Percentiles rank a stretch among this genome's conserved stretches.
Conservation (phyloP, 2,797 vertebrate genomes). For the Limnodromus scolopaceus region DNA sequence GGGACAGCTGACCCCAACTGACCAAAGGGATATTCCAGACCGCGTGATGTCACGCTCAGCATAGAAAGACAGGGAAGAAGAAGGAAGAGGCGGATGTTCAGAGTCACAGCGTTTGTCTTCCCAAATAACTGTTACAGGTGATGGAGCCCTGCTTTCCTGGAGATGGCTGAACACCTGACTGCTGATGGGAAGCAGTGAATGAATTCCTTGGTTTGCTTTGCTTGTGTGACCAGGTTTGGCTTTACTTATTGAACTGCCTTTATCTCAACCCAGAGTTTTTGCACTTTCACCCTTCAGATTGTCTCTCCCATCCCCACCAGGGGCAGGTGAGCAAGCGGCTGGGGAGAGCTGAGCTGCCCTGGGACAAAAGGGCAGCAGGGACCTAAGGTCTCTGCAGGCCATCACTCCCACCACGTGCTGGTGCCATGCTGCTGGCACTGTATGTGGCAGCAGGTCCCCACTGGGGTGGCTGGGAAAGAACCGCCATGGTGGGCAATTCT, state of each 20-base stretch:
- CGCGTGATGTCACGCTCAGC: not conserved
- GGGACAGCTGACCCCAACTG: not conserved
- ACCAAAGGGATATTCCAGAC: not conserved
- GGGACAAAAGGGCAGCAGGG: not conserved
- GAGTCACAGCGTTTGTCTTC: not conserved
- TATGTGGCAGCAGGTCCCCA: not conserved
- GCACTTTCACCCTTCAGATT: not conserved
- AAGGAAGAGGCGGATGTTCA: not conserved
- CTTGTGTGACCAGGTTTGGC: too few species aligned
- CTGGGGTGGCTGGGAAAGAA: not conserved
- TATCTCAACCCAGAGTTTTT: not conserved
- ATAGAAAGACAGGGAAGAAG: not conserved
- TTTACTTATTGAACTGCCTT: too few species aligned
- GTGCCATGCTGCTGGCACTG: fast-evolving
- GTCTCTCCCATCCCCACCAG: not conserved
- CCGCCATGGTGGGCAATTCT: fast-evolving
- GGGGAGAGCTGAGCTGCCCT: not conserved
- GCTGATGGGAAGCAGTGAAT: too few species aligned
- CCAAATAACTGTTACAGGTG: not conserved
- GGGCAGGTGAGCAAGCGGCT: fast-evolving
- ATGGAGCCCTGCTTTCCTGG: not conserved
- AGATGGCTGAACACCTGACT: not conserved
- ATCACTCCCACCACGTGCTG: not conserved
- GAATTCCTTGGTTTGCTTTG: too few species aligned
- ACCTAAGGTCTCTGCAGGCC: not conserved